Conservation (phyloP, 2,888 invertebrate species). For the Ophonus ardosiacus region DNA sequence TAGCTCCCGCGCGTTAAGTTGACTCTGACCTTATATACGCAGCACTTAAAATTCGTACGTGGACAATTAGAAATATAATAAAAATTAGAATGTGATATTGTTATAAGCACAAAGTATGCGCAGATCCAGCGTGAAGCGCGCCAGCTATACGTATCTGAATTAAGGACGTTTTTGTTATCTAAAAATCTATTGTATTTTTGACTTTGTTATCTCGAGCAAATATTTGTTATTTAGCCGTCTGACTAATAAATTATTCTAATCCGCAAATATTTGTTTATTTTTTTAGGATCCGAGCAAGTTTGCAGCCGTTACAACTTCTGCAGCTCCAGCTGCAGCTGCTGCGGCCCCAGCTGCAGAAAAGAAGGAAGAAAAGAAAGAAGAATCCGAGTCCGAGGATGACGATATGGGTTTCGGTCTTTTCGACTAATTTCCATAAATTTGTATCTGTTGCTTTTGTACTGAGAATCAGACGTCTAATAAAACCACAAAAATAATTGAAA, state of each 20-base stretch:
- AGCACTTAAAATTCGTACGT: too few species aligned
- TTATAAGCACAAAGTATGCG: too few species aligned
- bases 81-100: too few species aligned
- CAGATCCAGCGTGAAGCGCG: too few species aligned
- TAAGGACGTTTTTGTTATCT: too few species aligned
- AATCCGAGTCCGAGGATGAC: conserved; percentile 90
- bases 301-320: conserved; percentile 81
- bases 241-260: conserved; percentile 36
- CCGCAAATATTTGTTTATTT: conserved; percentile 62
- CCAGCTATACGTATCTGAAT: too few species aligned
- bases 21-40: too few species aligned
- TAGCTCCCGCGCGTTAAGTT: too few species aligned
- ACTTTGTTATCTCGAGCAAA: neutral
- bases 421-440: conserved; percentile 79
- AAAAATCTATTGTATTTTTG: too few species aligned
- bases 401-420: conserved; percentile 99
- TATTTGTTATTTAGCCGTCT: neutral
- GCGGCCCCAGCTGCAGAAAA: conserved; percentile 81
- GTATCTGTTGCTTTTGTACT: conserved; percentile 66
- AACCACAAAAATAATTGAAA: conserved; percentile 45
- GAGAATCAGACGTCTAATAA: conserved; percentile 71
- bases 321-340: conserved; percentile 82
- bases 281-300: conserved; percentile 96
- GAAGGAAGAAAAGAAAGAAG: conserved; percentile 90
- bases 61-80: too few species aligned